A percentile compares a stretch with the other conserved stretches of the same genome.
phyloP scores from a whole-genome alignment of 2,888 invertebrate species.

The Spilarctia lutea region DNA sequence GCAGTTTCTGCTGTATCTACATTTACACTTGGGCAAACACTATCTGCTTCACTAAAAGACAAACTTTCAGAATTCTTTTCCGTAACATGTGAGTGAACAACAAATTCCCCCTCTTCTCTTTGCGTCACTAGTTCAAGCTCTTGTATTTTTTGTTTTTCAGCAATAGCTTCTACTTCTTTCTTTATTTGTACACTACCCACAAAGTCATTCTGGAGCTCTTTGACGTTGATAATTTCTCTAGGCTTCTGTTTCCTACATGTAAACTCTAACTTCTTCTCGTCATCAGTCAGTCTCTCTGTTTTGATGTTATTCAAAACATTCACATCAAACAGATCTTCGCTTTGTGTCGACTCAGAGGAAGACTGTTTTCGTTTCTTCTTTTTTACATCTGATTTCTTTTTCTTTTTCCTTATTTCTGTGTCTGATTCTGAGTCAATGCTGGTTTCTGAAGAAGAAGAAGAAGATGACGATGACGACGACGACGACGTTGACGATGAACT shows the following conservation, averaged over 20 bases:
- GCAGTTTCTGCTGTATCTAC: slow-evolving; percentile 20
- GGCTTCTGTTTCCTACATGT: slow-evolving; percentile 71
- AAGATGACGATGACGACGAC: no score
- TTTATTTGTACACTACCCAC: slow-evolving; percentile 77
- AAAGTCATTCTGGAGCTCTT: slow-evolving; percentile 80
- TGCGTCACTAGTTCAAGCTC: slow-evolving; percentile 20
- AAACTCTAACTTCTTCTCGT: slow-evolving; percentile 73
- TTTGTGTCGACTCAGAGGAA: slow-evolving; percentile 65
- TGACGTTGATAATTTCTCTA: slow-evolving; percentile 79
- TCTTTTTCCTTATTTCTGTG: slow-evolving; percentile 51
- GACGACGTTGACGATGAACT: slow-evolving; percentile 55
- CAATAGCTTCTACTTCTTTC: slow-evolving; percentile 62
- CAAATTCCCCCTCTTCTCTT: slow-evolving; percentile 35
- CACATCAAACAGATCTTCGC: slow-evolving; percentile 75
- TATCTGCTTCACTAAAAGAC: slow-evolving; percentile 2
- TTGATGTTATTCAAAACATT: slow-evolving; percentile 81
- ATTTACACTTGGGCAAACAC: not conserved
- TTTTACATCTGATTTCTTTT: slow-evolving; percentile 49
- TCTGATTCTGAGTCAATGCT: slow-evolving; percentile 58
- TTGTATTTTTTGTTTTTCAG: slow-evolving; percentile 16
- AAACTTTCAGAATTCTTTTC: slow-evolving; percentile 1
- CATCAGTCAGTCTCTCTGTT: slow-evolving; percentile 76
- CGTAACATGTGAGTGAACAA: not conserved
- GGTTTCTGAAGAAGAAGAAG: slow-evolving; percentile 39
- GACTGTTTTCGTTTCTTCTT: slow-evolving; percentile 67